Evolutionary conservation across 2,113 vertebrate genomes (phyloP), one percentile per base, ranked within the genome.

Genomic region (Micronycteris hirsuta): DNA sequence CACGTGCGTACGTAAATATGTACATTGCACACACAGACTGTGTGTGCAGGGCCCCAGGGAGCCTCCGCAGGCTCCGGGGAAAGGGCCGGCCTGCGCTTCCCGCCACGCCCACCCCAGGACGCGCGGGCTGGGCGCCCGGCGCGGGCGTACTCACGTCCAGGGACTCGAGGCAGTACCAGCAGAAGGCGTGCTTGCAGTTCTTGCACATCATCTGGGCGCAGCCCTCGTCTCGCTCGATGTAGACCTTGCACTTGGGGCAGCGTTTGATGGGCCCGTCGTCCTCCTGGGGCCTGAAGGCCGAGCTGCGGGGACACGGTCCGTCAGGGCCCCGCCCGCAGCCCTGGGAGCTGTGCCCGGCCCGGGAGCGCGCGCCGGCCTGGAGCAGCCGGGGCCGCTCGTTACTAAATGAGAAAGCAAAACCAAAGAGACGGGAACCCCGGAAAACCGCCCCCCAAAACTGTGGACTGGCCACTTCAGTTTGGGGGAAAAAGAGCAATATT

Each of bases 201-300:
- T 99, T 99, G 96, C 99, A 99, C 99, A 99, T 99, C 99, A 99
- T 99, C 98, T 99, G 99, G 2, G 99, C 99, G 17, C 99, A 99
- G 84, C 99, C 99, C 89, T 99, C 99, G 41, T 99, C 99, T 67
- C 99, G 98, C 97, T 99, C 99, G 24, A 99, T 99, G 98, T 99
- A 99, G 89, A 99, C 99, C 98, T 99, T 99, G 98, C 99, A 99
- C 97, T 99, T 99, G n/a, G 99, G 99, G 97, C 99, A 99, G 89
- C 99, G 99, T 96, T 99, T 99, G 98, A 99, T 99, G 0, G 99
- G 99, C 2, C 99, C 99, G 0, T 99, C 99, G 1, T 99, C 99
- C 67, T 99, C 99, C 78, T 99, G 99, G 43, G 98, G 98, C 97
- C 99, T 99, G 97, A 99, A 99, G 92, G 99, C 98, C 45, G 99